phyloP scores from a whole-genome alignment of 2,797 vertebrate genomes.

The Amblyraja radiata region DNA sequence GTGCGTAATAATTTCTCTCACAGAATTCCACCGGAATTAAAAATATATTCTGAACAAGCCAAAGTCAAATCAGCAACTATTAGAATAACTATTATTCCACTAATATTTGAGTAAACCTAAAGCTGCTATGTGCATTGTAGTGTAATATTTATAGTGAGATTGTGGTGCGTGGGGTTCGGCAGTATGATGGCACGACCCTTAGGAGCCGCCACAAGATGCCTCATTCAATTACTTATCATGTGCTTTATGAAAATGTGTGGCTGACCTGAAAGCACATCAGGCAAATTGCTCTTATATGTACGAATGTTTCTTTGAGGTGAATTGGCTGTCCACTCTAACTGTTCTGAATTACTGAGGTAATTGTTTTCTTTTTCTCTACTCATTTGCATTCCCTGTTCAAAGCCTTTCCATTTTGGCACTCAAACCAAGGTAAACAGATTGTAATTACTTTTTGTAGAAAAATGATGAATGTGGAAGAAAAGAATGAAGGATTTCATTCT shows the following conservation, averaged over 20 bases:
- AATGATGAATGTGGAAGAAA: conserved; percentile 4
- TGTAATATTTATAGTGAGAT: not conserved
- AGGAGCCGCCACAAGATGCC: too few species aligned
- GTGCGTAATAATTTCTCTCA: too few species aligned
- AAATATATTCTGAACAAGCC: not conserved
- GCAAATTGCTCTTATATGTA: not conserved
- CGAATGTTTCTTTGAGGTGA: not conserved
- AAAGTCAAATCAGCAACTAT: not conserved
- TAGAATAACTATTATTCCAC: not conserved
- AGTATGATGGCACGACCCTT: too few species aligned
- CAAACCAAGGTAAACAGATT: not conserved
- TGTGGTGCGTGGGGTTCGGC: too few species aligned
- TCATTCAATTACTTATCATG: conserved; percentile 21
- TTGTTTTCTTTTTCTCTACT: not conserved
- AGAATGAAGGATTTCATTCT: conserved; percentile 34
- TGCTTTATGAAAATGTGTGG: conserved; percentile 23
- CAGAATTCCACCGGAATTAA: too few species aligned
- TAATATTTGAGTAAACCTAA: not conserved
- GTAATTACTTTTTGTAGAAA: conserved; percentile 1
- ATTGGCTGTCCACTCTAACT: not conserved
- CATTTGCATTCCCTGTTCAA: not conserved
- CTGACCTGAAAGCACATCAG: not conserved
- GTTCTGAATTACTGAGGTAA: not conserved
- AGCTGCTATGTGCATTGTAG: not conserved
- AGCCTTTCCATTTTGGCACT: not conserved